A percentile compares a stretch with the other conserved stretches of the same genome.
phyloP scores from a whole-genome alignment of 2,888 invertebrate species.

The Tachystola acroxantha region DNA sequence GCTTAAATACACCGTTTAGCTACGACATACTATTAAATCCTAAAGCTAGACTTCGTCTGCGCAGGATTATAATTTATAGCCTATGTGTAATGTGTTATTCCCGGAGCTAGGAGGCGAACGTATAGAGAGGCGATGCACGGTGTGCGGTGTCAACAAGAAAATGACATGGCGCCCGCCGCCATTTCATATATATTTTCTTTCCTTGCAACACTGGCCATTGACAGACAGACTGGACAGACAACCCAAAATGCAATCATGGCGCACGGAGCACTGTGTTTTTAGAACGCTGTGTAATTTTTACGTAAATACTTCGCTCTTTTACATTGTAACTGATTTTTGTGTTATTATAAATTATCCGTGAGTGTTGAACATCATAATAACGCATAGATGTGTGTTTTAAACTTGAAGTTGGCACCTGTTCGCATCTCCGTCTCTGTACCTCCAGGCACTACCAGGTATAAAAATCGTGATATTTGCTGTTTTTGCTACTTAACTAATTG shows the following conservation, averaged over 20 bases:
- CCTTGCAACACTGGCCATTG: conserved; percentile 68
- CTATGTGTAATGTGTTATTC: too few species aligned
- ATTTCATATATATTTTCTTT: conserved; percentile 33
- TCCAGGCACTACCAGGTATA: conserved; percentile 77
- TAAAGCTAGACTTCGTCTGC: too few species aligned
- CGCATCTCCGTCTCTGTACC: conserved; percentile 72
- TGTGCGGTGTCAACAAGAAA: too few species aligned
- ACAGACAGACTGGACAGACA: too few species aligned
- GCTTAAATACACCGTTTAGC: too few species aligned
- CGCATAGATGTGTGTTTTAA: conserved; percentile 73
- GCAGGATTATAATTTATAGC: too few species aligned
- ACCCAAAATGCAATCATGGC: conserved; percentile 80
- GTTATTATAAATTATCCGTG: conserved; percentile 66
- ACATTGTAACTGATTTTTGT: conserved; percentile 62
- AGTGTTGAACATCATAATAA: conserved; percentile 53
- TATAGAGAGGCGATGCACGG: too few species aligned
- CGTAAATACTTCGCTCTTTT: conserved; percentile 76
- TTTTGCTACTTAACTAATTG: conserved; percentile 47
- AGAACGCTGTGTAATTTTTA: conserved; percentile 79
- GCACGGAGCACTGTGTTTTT: conserved; percentile 78
- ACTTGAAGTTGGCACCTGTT: conserved; percentile 61
- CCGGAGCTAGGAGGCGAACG: too few species aligned
- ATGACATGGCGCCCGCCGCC: too few species aligned
- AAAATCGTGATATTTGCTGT: conserved; percentile 70
- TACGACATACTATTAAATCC: too few species aligned